These are phyloP conservation scores for Garra rufa DNA, from an alignment of 2,113 vertebrate genomes.

Conservation along the genomic window DNA sequence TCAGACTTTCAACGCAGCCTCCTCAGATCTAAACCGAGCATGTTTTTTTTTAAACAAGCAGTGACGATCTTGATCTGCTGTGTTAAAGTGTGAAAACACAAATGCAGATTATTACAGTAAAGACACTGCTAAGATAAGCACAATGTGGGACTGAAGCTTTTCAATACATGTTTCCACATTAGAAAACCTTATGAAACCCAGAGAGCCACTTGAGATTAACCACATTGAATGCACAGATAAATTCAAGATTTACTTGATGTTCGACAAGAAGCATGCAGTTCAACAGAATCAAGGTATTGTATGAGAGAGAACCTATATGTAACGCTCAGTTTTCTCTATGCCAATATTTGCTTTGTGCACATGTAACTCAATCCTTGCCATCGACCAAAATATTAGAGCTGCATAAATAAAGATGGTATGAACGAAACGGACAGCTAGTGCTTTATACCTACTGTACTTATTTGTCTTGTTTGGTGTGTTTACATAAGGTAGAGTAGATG, in stretches of 20 bases:
- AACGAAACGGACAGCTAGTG: neutral
- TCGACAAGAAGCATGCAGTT: neutral
- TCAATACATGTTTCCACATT: neutral
- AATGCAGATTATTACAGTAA: neutral
- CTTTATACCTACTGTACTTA: neutral
- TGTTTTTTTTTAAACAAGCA: neutral
- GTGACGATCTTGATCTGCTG: neutral
- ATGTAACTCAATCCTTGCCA: neutral
- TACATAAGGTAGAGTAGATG: neutral
- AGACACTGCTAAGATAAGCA: neutral
- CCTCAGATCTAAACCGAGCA: slow-evolving; percentile 14
- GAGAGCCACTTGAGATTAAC: neutral
- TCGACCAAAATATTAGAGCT: neutral
- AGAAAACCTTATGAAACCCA: neutral
- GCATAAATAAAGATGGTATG: neutral
- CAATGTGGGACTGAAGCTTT: neutral
- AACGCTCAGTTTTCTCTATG: neutral
- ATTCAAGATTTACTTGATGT: neutral
- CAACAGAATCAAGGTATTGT: neutral
- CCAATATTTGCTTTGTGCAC: neutral
- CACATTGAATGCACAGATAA: neutral
- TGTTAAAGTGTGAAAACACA: slow-evolving; percentile 1
- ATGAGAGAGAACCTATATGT: neutral
- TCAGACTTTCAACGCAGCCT: slow-evolving; percentile 33
- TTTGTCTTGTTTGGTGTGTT: neutral